phyloP scores from a whole-genome alignment of 1,140 invertebrate species.

The Drosophila eugracilis region DNA sequence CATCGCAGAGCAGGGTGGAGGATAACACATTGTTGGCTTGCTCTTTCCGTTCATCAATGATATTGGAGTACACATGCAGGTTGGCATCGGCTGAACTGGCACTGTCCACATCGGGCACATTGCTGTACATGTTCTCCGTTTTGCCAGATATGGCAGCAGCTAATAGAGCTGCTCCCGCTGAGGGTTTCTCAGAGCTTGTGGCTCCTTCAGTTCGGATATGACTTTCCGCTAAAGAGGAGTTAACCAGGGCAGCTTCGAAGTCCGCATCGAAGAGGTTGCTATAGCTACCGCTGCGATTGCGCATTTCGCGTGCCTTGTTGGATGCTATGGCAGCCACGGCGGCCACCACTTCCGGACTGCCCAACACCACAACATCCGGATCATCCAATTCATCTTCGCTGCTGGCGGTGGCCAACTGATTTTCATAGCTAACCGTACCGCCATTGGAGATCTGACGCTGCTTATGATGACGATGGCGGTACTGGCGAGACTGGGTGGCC shows the following conservation, averaged over 20 bases:
- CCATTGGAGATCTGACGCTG: slow-evolving; percentile 62
- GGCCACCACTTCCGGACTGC: slow-evolving; percentile 75
- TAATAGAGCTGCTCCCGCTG: slow-evolving; percentile 58
- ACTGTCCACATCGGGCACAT: slow-evolving; percentile 60
- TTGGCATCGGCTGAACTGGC: slow-evolving; percentile 40
- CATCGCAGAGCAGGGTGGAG: slow-evolving; percentile 77
- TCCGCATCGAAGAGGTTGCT: slow-evolving; percentile 82
- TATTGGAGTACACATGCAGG: slow-evolving; percentile 82
- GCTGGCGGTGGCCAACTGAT: slow-evolving; percentile 66
- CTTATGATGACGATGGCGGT: slow-evolving; percentile 75
- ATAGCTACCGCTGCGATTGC: slow-evolving; percentile 83
- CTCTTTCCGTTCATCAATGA: slow-evolving; percentile 74
- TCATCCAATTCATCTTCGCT: slow-evolving; percentile 74
- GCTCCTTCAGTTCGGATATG: slow-evolving; percentile 3
- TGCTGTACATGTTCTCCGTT: slow-evolving; percentile 83
- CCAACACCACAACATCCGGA: slow-evolving; percentile 72
- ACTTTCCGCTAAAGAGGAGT: slow-evolving; percentile 35
- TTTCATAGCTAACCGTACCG: slow-evolving; percentile 65
- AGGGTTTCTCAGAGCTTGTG: slow-evolving; percentile 24
- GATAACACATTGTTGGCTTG: slow-evolving; percentile 61
- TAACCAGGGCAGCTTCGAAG: slow-evolving; percentile 62
- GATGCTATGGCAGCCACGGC: slow-evolving; percentile 75
- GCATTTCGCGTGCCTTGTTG: slow-evolving; percentile 68
- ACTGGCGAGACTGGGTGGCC: slow-evolving; percentile 66
- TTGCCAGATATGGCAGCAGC: slow-evolving; percentile 65